phyloP scores from a whole-genome alignment of 2,888 invertebrate genomes.

The Athetis lepigone region DNA sequence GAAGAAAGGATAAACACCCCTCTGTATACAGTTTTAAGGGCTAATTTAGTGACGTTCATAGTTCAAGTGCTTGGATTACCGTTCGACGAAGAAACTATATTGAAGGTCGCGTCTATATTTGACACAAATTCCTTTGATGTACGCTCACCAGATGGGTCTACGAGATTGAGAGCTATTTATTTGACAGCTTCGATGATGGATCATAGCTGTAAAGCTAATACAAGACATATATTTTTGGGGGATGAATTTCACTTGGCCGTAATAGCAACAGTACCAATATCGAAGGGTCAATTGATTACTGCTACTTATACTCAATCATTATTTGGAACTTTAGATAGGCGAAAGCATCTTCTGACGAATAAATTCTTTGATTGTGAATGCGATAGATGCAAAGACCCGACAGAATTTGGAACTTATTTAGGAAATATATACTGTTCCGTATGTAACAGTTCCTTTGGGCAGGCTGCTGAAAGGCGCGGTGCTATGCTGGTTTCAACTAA shows the following conservation, averaged over 20 bases:
- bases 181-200: conserved; percentile 92
- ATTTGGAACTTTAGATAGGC: conserved; percentile 92
- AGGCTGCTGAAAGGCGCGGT: conserved; percentile 66
- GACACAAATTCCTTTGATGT: conserved; percentile 94
- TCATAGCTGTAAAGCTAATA: conserved; percentile 94
- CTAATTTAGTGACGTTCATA: conserved; percentile 92
- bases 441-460: conserved; percentile 87
- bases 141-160: conserved; percentile 85
- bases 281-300: conserved; percentile 92
- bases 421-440: conserved; percentile 92
- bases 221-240: conserved; percentile 92
- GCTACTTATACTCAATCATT: conserved; percentile 93
- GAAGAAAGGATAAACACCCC: conserved; percentile 91
- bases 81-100: conserved; percentile 90
- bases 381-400: conserved; percentile 92
- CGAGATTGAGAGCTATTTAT: conserved; percentile 92
- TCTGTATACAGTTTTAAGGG: conserved; percentile 90
- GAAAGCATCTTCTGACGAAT: conserved; percentile 90
- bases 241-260: conserved; percentile 91
- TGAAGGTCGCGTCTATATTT: conserved; percentile 92
- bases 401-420: conserved; percentile 92
- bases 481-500: conserved; percentile 91
- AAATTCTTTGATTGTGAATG: conserved; percentile 94
- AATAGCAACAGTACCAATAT: conserved; percentile 92
- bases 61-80: conserved; percentile 90